These are phyloP conservation scores for Yponomeuta malinellus DNA, from an alignment of 2,888 invertebrate species.

Conservation along the genomic window DNA sequence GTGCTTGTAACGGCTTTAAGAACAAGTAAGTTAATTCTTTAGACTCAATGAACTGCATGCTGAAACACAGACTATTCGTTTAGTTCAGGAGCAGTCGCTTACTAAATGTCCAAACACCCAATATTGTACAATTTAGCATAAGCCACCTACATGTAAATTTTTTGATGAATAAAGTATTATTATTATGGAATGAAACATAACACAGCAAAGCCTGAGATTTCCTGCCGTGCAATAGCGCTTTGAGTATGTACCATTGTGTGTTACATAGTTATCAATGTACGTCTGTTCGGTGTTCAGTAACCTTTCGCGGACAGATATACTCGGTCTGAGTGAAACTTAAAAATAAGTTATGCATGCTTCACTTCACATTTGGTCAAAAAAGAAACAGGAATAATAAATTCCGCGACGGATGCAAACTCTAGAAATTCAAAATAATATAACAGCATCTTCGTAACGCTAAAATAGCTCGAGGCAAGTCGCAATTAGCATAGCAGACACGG, in stretches of 20 bases:
- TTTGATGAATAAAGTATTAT: no score
- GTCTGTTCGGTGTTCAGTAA: background rate
- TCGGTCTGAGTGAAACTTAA: background rate
- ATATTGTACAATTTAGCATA: no score
- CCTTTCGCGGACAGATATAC: background rate
- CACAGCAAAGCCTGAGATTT: background rate
- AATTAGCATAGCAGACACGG: conserved; percentile 40
- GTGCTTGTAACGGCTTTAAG: no score
- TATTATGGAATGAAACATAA: background rate
- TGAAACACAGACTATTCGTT: no score
- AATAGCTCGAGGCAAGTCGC: conserved; percentile 25
- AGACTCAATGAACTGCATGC: no score
- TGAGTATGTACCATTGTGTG: background rate
- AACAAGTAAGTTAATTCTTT: no score
- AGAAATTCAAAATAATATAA: conserved; percentile 30
- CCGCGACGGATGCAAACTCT: conserved; percentile 20
- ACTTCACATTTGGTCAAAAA: background rate
- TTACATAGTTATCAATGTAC: background rate
- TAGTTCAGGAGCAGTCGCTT: no score
- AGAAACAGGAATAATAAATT: conserved; percentile 21
- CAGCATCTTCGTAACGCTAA: conserved; percentile 26
- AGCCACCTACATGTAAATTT: no score
- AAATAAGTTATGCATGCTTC: background rate
- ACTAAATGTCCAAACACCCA: no score
- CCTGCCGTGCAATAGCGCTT: background rate